Conservation (phyloP, 2,888 invertebrate genomes). For the Watsonalla binaria region DNA sequence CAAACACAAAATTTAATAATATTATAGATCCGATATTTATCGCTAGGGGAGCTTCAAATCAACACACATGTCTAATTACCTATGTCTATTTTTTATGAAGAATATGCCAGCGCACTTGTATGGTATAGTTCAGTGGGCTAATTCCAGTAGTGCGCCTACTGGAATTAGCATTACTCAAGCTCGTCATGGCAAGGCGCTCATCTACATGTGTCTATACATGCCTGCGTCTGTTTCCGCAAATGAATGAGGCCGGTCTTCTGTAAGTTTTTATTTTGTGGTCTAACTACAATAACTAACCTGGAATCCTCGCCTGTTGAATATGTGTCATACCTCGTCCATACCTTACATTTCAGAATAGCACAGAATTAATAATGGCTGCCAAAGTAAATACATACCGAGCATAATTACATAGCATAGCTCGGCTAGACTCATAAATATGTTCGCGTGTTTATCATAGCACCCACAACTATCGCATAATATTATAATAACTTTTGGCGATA, state of each 20-base stretch:
- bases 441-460: background rate
- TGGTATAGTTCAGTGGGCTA: too few species aligned
- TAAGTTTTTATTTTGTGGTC: constrained; percentile 4
- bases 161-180: too few species aligned
- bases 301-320: constrained; percentile 48
- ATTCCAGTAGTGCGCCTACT: too few species aligned
- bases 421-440: background rate
- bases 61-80: too few species aligned
- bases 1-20: too few species aligned
- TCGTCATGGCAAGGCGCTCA: too few species aligned
- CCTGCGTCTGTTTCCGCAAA: constrained; percentile 12
- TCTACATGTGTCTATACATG: too few species aligned
- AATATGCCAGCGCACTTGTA: too few species aligned
- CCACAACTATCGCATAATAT: background rate
- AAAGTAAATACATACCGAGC: constrained; percentile 16
- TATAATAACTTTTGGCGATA: background rate
- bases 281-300: constrained; percentile 61
- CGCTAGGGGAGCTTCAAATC: too few species aligned
- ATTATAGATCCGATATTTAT: too few species aligned
- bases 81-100: too few species aligned
- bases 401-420: constrained; percentile 1
- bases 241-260: constrained; percentile 31
- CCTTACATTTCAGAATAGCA: constrained; percentile 36
- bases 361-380: constrained; percentile 24
- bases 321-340: constrained; percentile 52